A percentile compares a stretch with the other conserved stretches of the same genome.
Evolutionary conservation across 1,140 invertebrate genomes (phyloP).

Genomic region (Drosophila takahashii): DNA sequence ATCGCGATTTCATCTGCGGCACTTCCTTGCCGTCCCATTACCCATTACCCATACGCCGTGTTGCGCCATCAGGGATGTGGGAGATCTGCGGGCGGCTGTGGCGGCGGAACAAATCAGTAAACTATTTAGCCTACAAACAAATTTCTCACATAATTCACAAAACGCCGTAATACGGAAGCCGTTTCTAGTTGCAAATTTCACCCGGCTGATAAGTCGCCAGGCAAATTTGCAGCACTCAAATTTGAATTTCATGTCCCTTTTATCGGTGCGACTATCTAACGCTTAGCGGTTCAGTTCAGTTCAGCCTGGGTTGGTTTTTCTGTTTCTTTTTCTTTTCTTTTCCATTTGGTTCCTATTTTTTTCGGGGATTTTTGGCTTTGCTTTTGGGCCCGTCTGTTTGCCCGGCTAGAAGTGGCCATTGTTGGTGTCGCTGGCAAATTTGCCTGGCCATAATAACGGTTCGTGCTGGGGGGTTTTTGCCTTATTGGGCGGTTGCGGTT

Average conservation of each 20-base stretch:
- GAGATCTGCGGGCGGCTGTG: neutral
- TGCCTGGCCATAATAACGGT: conserved; percentile 74
- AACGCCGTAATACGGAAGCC: conserved; percentile 83
- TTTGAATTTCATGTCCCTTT: conserved; percentile 84
- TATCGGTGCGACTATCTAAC: conserved; percentile 81
- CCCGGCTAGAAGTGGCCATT: conserved; percentile 40
- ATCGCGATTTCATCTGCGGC: conserved; percentile 9
- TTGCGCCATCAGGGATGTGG: conserved; percentile 12
- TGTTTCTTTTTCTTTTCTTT: conserved; percentile 11
- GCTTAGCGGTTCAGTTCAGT: conserved; percentile 51
- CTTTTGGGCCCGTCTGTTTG: conserved; percentile 14
- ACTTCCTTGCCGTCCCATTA: conserved; percentile 29
- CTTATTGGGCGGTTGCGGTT: conserved; percentile 69
- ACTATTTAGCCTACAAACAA: conserved; percentile 70
- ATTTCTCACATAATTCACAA: conserved; percentile 83
- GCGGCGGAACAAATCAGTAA: conserved; percentile 34
- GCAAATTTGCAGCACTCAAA: conserved; percentile 77
- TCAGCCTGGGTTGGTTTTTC: conserved; percentile 55
- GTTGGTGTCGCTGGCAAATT: conserved; percentile 63
- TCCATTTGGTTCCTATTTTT: conserved; percentile 1
- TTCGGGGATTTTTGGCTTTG: conserved; percentile 9
- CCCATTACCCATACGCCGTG: conserved; percentile 42
- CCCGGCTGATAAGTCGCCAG: conserved; percentile 66
- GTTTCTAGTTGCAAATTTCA: conserved; percentile 69
- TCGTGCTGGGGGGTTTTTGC: conserved; percentile 59